phyloP scores from a whole-genome alignment of 2,888 invertebrate species.

The Melangyna quadrimaculata region DNA sequence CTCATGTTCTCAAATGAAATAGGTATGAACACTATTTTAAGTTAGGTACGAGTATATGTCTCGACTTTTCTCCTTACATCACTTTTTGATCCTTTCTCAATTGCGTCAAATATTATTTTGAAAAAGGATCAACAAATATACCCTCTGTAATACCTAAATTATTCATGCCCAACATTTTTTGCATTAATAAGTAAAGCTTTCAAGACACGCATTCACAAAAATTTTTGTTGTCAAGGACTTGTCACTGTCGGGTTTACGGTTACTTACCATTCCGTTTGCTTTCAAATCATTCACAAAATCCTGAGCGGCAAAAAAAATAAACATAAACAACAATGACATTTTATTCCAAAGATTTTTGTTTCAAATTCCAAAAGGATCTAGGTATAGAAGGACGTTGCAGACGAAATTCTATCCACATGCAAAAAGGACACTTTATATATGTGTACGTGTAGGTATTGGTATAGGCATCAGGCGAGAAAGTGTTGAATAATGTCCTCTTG shows the following conservation, averaged over 20 bases:
- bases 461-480: slow-evolving; percentile 32
- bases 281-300: slow-evolving; percentile 15
- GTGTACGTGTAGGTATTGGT: background rate
- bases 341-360: slow-evolving; percentile 52
- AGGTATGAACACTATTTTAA: too few species aligned
- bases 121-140: slow-evolving; percentile 65
- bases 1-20: too few species aligned
- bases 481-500: slow-evolving; percentile 58
- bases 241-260: slow-evolving; percentile 30
- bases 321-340: slow-evolving; percentile 21
- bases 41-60: too few species aligned
- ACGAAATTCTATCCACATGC: slow-evolving; percentile 53
- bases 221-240: slow-evolving; percentile 33
- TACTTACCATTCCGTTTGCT: slow-evolving; percentile 23
- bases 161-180: background rate
- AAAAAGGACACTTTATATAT: background rate
- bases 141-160: background rate
- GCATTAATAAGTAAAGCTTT: slow-evolving; percentile 47
- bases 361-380: slow-evolving; percentile 55
- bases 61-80: too few species aligned
- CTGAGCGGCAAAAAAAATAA: background rate
- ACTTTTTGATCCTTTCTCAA: slow-evolving; percentile 55
- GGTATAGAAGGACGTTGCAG: too few species aligned
- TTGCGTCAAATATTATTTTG: slow-evolving; percentile 49
- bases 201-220: slow-evolving; percentile 38